Conservation (phyloP, 2,888 invertebrate genomes). For the Clunio marinus region DNA sequence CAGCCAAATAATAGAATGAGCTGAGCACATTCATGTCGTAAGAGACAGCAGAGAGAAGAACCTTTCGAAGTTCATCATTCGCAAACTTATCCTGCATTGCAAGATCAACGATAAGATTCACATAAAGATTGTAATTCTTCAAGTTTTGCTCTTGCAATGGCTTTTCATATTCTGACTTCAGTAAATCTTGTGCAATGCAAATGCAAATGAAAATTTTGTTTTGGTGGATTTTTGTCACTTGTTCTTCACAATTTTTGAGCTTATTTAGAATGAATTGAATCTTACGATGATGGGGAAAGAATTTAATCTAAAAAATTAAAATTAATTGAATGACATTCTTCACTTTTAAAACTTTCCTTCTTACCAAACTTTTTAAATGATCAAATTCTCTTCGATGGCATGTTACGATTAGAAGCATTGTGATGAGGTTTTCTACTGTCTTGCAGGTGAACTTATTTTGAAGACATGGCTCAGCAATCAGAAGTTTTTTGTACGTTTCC, state of each 20-base stretch:
- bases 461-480: background rate
- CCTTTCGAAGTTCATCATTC: background rate
- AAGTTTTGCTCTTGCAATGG: background rate
- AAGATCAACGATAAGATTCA: conserved; percentile 8
- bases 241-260: background rate
- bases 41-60: conserved; percentile 19
- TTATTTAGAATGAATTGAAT: background rate
- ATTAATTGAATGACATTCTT: background rate
- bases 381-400: conserved; percentile 16
- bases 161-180: conserved; percentile 14
- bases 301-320: conserved; percentile 14
- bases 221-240: background rate
- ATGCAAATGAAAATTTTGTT: background rate
- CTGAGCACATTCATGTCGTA: conserved; percentile 15
- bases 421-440: background rate
- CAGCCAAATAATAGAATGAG: conserved; percentile 31
- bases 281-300: conserved; percentile 15
- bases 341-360: background rate
- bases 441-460: conserved; percentile 15
- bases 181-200: background rate
- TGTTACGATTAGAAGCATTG: background rate
- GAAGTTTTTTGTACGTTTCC: conserved; percentile 11
- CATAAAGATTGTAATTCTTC: background rate
- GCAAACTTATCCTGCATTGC: background rate
- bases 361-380: conserved; percentile 28